phyloP scores from a whole-genome alignment of 1,140 invertebrate species.

The Caenorhabditis remanei region DNA sequence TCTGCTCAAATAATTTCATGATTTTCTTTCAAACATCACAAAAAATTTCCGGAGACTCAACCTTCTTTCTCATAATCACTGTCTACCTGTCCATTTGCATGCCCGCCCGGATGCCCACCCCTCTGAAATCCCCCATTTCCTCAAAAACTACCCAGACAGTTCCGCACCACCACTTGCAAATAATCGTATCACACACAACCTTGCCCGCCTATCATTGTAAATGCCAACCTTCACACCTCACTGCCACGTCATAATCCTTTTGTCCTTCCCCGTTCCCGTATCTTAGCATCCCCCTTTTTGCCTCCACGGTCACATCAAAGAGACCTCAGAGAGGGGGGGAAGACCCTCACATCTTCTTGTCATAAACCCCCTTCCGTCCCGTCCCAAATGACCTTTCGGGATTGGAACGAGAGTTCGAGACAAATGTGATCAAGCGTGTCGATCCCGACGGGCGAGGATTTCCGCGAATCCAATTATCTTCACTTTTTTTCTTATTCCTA shows the following conservation, averaged over 20 bases:
- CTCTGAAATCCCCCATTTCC: too few species aligned
- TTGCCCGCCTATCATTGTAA: not conserved
- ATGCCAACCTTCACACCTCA: not conserved
- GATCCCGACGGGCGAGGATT: not conserved
- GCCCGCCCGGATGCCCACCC: not conserved
- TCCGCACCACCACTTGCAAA: not conserved
- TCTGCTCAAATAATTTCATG: too few species aligned
- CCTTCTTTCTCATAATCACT: not conserved
- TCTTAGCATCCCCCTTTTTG: not conserved
- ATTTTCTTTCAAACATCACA: too few species aligned
- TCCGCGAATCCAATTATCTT: conserved; percentile 35
- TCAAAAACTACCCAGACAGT: too few species aligned
- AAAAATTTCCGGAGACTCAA: too few species aligned
- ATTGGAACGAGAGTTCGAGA: conserved; percentile 30
- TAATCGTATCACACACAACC: not conserved
- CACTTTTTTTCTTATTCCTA: conserved; percentile 16
- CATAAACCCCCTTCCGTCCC: conserved; percentile 5
- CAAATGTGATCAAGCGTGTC: conserved; percentile 53
- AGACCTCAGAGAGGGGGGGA: not conserved
- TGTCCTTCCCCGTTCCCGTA: conserved; percentile 11
- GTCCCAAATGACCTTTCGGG: conserved; percentile 32
- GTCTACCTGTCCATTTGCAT: not conserved
- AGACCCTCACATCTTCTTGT: not conserved
- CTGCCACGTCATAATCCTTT: conserved; percentile 8
- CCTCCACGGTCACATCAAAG: conserved; percentile 26